phyloP scores from a whole-genome alignment of 2,797 vertebrate species.

The Tympanoctomys barrerae region DNA sequence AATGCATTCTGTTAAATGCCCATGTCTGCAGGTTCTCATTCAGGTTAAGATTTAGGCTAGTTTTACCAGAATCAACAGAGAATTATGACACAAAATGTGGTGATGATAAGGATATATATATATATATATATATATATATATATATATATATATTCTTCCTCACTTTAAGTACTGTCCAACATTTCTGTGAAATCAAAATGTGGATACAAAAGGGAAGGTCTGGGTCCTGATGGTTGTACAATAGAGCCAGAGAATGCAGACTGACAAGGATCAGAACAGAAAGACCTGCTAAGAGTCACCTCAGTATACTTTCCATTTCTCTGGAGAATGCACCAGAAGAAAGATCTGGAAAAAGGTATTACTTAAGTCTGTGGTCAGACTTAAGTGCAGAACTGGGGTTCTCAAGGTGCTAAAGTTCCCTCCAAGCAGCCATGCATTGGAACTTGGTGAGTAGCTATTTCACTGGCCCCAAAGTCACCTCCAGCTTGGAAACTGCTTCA shows the following conservation, averaged over 20 bases:
- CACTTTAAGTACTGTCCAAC: background rate
- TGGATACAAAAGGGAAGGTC: background rate
- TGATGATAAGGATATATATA: background rate
- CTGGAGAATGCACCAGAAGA: background rate
- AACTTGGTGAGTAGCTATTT: background rate
- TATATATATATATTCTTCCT: background rate
- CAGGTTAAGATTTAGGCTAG: background rate
- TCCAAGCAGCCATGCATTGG: fast-evolving
- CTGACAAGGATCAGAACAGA: background rate
- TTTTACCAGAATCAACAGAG: background rate
- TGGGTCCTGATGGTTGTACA: background rate
- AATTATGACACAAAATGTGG: background rate
- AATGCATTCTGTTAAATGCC: background rate
- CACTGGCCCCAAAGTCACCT: background rate
- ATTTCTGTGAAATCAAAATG: background rate
- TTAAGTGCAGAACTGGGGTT: background rate
- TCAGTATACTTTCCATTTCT: background rate
- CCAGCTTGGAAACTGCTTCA: background rate
- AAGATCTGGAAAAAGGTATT: background rate
- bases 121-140: too few relatives aligned
- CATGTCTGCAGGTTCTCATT: background rate
- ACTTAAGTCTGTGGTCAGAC: too few relatives aligned
- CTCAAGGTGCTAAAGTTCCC: background rate
- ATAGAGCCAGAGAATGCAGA: background rate
- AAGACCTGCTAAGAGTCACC: background rate